Conservation (phyloP, 2,888 invertebrate genomes). For the Spodoptera littoralis region DNA sequence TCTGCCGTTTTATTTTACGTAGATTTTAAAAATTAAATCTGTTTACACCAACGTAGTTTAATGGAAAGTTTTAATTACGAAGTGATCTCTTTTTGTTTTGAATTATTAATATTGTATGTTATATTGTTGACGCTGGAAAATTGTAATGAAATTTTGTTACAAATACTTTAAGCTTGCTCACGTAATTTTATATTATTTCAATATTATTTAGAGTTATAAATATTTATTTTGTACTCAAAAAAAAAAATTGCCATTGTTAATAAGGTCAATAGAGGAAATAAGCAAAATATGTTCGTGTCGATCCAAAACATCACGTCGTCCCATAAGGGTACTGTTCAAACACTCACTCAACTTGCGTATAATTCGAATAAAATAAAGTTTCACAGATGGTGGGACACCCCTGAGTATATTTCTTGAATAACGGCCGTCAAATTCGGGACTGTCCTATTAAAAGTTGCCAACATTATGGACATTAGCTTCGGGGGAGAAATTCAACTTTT, state of each 20-base stretch:
- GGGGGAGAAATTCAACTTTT: conserved; percentile 80
- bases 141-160: no score
- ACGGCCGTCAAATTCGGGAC: conserved; percentile 83
- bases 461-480: conserved; percentile 86
- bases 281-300: conserved; percentile 7
- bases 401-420: conserved; percentile 84
- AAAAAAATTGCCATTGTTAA: neutral
- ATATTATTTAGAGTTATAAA: no score
- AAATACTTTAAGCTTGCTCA: no score
- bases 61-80: no score
- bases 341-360: conserved; percentile 43
- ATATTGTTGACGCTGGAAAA: no score
- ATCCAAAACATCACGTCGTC: conserved; percentile 5
- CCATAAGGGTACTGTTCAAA: conserved; percentile 27
- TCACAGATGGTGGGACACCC: conserved; percentile 75
- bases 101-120: no score
- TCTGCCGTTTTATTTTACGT: no score
- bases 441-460: conserved; percentile 87
- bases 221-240: neutral
- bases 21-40: no score
- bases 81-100: no score
- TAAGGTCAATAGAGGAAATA: neutral
- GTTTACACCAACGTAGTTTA: no score
- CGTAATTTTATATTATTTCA: no score
- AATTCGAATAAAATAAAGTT: conserved; percentile 75